Evolutionary conservation across 2,797 vertebrate genomes (phyloP).

Genomic region (Adelosebastes latens): DNA sequence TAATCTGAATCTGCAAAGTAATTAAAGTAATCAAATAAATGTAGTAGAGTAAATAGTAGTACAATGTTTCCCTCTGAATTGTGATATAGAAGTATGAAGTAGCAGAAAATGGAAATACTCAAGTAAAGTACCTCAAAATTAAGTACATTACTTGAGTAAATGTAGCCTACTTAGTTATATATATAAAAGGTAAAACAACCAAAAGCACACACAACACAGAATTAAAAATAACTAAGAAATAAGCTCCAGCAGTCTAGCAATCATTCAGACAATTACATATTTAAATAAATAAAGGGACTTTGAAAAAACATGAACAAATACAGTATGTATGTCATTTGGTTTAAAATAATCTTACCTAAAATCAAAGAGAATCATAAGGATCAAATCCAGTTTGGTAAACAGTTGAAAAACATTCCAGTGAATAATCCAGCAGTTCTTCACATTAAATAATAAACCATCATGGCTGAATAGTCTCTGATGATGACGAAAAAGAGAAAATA

Average conservation of each 20-base stretch:
- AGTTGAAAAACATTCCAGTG: not conserved
- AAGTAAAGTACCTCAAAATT: not conserved
- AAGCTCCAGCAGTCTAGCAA: not conserved
- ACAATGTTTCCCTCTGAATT: not conserved
- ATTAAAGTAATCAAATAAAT: not conserved
- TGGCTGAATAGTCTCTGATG: not conserved
- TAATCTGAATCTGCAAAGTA: not conserved
- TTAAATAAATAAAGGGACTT: not conserved
- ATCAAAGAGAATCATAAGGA: slow-evolving; percentile 52
- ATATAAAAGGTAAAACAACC: not conserved
- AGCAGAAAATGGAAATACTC: not conserved
- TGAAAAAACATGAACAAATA: not conserved
- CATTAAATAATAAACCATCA: not conserved
- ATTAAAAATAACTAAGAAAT: not conserved
- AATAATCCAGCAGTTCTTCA: not conserved
- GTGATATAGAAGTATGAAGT: not conserved
- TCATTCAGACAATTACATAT: not conserved
- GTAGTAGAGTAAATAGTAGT: not conserved
- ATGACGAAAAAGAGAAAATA: not conserved
- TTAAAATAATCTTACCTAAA: slow-evolving; percentile 65
- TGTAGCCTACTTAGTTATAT: not conserved
- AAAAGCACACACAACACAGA: not conserved
- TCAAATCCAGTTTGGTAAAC: not conserved
- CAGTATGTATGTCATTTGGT: not conserved
- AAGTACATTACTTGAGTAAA: not conserved